A percentile compares a stretch with the other conserved stretches of the same genome.
These are phyloP conservation scores for Metaphire vulgaris DNA, from an alignment of 1,140 invertebrate species.

Conservation along the genomic window DNA sequence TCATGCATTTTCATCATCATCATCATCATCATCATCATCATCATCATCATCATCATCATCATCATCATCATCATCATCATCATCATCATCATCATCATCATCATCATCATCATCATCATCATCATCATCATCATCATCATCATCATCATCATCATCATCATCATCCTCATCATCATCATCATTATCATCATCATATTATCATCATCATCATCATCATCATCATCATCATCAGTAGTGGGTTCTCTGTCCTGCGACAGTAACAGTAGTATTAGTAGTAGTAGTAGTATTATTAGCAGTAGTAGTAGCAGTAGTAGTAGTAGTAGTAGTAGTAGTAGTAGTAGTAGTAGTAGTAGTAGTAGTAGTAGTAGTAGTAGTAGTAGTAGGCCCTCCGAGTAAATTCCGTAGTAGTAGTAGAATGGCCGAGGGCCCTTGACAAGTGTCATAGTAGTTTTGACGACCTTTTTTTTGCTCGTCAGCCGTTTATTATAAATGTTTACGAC, in stretches of 20 bases:
- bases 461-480: too few relatives aligned
- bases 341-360: constrained; percentile 8
- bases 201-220: neutral
- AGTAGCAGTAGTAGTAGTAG: constrained; percentile 7
- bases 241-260: too few relatives aligned
- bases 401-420: constrained; percentile 5
- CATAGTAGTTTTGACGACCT: too few relatives aligned
- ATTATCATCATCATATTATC: too few relatives aligned
- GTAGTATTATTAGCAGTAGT: too few relatives aligned
- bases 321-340: constrained; percentile 9
- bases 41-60: constrained; percentile 17
- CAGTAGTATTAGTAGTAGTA: too few relatives aligned
- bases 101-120: constrained; percentile 8
- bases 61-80: constrained; percentile 14
- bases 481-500: too few relatives aligned
- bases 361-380: constrained; percentile 8
- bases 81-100: constrained; percentile 13
- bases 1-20: neutral
- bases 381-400: neutral
- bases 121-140: neutral
- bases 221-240: neutral
- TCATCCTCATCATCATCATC: too few relatives aligned
- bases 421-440: too few relatives aligned
- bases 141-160: neutral
- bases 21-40: constrained; percentile 21